Evolutionary conservation across 2,888 invertebrate genomes (phyloP).

Genomic region (Himalopsyche anomala): DNA sequence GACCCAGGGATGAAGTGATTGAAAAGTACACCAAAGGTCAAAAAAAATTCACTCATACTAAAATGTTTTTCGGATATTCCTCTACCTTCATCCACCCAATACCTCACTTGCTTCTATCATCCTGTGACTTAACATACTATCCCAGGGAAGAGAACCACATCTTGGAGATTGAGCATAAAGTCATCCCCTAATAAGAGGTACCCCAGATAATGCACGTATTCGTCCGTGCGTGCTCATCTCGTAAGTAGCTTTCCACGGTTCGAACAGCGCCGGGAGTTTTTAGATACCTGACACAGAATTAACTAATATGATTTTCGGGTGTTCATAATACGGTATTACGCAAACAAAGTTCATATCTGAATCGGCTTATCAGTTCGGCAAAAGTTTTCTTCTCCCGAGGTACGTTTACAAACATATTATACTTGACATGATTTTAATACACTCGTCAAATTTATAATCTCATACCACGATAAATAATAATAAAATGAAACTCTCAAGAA

Average conservation of each 20-base stretch:
- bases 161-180: not conserved
- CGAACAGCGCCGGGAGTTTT: not conserved
- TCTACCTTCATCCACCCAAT: not conserved
- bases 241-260: slow-evolving; percentile 15
- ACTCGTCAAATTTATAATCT: too few relatives aligned
- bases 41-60: too few relatives aligned
- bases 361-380: not conserved
- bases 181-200: not conserved
- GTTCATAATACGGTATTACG: slow-evolving; percentile 2
- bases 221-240: slow-evolving; percentile 11
- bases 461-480: too few relatives aligned
- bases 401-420: too few relatives aligned
- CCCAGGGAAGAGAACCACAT: not conserved
- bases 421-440: too few relatives aligned
- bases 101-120: not conserved
- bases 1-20: too few relatives aligned
- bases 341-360: slow-evolving; percentile 2
- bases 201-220: slow-evolving; percentile 30
- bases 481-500: too few relatives aligned
- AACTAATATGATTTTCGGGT: slow-evolving; percentile 26
- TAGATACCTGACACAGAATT: slow-evolving; percentile 14
- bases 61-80: too few relatives aligned
- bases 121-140: not conserved
- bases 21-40: too few relatives aligned
- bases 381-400: not conserved